Evolutionary conservation across 2,113 vertebrate genomes (phyloP).

Genomic region (Thamnaconus septentrionalis): DNA sequence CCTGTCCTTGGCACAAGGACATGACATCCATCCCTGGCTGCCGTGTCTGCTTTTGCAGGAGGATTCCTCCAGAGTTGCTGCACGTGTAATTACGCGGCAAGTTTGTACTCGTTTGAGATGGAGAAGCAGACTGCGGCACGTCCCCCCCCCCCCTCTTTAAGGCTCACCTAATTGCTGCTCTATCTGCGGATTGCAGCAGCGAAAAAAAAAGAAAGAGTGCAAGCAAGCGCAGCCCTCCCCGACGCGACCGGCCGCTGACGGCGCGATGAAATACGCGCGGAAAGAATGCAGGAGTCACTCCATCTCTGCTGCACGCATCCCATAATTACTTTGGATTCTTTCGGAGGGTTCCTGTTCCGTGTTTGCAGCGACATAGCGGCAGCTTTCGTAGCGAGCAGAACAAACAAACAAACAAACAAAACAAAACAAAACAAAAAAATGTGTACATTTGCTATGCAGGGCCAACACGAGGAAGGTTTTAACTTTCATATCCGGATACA

Average conservation of each 20-base stretch:
- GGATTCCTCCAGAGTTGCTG: conserved; percentile 56
- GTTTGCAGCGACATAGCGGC: too few relatives aligned
- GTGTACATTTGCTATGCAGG: too few relatives aligned
- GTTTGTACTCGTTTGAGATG: conserved; percentile 58
- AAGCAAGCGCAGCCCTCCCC: conserved; percentile 7
- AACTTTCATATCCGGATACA: conserved; percentile 31
- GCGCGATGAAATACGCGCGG: conserved; percentile 5
- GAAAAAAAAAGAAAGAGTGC: background rate
- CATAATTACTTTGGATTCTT: too few relatives aligned
- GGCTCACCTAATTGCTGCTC: conserved; percentile 36
- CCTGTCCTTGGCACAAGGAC: conserved; percentile 61
- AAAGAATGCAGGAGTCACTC: conserved; percentile 8
- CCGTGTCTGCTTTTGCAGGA: conserved; percentile 65
- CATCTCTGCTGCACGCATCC: background rate
- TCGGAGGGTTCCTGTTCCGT: too few relatives aligned
- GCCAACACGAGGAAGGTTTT: background rate
- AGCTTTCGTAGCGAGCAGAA: too few relatives aligned
- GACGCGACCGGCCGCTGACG: conserved; percentile 10
- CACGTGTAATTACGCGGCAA: conserved; percentile 60
- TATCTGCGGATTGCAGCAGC: conserved; percentile 33
- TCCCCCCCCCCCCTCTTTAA: conserved; percentile 15
- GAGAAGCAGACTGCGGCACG: conserved; percentile 40
- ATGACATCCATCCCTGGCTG: conserved; percentile 71
- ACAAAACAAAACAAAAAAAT: too few relatives aligned
- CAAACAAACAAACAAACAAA: too few relatives aligned